phyloP scores from a whole-genome alignment of 2,888 invertebrate genomes.

The Meteorus cinctellus region DNA sequence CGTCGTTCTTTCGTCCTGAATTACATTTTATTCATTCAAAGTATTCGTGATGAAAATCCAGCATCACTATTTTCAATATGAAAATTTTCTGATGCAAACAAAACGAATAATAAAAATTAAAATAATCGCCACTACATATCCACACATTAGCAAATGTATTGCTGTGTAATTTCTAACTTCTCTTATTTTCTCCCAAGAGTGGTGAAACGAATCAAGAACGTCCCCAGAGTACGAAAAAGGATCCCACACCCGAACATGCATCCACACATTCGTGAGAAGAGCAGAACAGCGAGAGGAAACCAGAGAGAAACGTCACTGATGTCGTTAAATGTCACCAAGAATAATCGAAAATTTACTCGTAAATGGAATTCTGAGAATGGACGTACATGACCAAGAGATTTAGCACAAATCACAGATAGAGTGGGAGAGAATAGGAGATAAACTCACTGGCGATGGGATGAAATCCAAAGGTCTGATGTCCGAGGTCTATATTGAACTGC shows the following conservation, averaged over 20 bases:
- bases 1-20: too few relatives aligned
- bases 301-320: neutral
- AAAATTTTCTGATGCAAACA: neutral
- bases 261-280: neutral
- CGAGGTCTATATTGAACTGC: neutral
- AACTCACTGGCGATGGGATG: neutral
- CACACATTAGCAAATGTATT: neutral
- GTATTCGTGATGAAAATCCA: too few relatives aligned
- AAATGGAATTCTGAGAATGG: neutral
- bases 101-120: neutral
- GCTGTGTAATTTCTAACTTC: neutral
- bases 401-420: neutral
- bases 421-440: neutral
- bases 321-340: constrained; percentile 2
- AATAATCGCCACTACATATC: neutral
- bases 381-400: constrained; percentile 6
- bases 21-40: too few relatives aligned
- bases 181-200: neutral
- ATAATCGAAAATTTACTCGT: neutral
- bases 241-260: neutral
- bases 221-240: neutral
- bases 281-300: constrained; percentile 15
- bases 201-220: neutral
- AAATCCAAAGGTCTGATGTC: neutral
- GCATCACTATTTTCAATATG: too few relatives aligned